phyloP scores from a whole-genome alignment of 2,888 invertebrate genomes.

The Tanaodytes sp. region DNA sequence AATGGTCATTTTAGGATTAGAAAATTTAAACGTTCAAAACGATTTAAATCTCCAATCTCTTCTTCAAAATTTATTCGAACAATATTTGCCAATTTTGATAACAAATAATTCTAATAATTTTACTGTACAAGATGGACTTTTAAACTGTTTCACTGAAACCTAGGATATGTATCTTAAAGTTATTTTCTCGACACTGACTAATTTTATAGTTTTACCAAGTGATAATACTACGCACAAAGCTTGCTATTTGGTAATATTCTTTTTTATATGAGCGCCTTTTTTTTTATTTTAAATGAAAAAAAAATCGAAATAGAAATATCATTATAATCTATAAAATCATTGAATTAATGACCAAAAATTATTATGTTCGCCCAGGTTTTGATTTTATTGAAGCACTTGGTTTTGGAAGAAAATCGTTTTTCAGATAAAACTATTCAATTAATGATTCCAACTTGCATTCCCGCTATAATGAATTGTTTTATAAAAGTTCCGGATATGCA shows the following conservation, averaged over 20 bases:
- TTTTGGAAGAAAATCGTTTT: constrained; percentile 60
- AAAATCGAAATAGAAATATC: background rate
- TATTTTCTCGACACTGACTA: constrained; percentile 63
- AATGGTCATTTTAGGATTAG: constrained; percentile 67
- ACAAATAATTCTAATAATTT: constrained; percentile 57
- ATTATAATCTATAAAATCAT: too few species aligned
- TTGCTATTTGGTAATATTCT: constrained; percentile 63
- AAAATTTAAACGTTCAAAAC: constrained; percentile 61
- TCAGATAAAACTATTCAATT: constrained; percentile 58
- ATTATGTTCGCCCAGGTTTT: constrained; percentile 61
- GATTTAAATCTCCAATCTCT: constrained; percentile 63
- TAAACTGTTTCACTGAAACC: constrained; percentile 65
- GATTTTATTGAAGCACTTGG: constrained; percentile 62
- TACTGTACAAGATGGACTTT: constrained; percentile 62
- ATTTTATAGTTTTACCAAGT: constrained; percentile 61
- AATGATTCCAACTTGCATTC: constrained; percentile 61
- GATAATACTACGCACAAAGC: constrained; percentile 66
- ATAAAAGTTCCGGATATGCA: constrained; percentile 67
- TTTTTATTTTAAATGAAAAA: background rate
- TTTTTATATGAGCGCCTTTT: background rate
- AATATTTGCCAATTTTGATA: constrained; percentile 66
- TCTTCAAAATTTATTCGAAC: constrained; percentile 66
- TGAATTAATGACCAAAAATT: too few species aligned
- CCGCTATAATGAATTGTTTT: constrained; percentile 63
- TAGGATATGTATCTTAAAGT: constrained; percentile 59